These are phyloP conservation scores for Sylvilagus bachmani DNA, from an alignment of 2,113 vertebrate species.

Conservation along the genomic window DNA sequence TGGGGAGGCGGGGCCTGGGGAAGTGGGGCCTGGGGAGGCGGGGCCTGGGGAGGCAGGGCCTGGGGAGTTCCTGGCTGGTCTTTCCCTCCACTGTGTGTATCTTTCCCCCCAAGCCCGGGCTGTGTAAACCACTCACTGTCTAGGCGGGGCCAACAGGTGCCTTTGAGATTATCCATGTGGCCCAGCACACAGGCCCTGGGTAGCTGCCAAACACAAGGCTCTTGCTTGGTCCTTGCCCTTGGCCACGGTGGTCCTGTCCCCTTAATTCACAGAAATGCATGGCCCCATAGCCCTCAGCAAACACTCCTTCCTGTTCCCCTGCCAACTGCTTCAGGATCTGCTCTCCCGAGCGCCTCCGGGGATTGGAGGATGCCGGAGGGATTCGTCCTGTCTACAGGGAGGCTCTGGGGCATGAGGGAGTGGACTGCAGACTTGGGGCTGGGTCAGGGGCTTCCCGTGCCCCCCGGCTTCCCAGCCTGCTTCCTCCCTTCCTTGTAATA, in stretches of 20 bases:
- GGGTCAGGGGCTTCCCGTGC: rapidly evolving
- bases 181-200: background rate
- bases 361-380: background rate
- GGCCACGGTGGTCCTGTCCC: background rate
- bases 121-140: background rate
- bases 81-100: background rate
- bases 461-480: background rate
- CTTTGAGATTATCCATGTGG: background rate
- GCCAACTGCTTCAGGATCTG: background rate
- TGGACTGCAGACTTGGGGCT: rapidly evolving
- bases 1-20: rapidly evolving
- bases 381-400: background rate
- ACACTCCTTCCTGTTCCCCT: background rate
- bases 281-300: background rate
- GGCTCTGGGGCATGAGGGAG: background rate
- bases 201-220: background rate
- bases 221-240: background rate
- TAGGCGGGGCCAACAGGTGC: background rate
- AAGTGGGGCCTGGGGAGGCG: rapidly evolving
- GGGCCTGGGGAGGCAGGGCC: rapidly evolving
- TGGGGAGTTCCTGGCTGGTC: background rate
- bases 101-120: too few species aligned
- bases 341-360: background rate
- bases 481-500: background rate
- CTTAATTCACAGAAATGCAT: background rate